phyloP scores from a whole-genome alignment of 2,113 vertebrate species.

The Phylloscopus trochiloides region DNA sequence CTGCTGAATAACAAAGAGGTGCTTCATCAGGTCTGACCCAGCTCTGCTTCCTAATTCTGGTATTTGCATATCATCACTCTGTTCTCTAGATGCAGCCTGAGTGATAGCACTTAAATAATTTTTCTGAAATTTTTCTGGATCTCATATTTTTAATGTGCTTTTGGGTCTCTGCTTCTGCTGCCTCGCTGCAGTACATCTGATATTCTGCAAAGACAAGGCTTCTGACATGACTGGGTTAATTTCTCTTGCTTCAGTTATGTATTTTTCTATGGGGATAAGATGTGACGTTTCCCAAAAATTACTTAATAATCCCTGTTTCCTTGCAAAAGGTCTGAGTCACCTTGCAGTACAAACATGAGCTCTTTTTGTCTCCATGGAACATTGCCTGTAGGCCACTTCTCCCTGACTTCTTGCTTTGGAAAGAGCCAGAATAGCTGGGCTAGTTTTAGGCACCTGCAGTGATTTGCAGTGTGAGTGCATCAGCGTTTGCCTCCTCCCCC shows the following conservation, averaged over 20 bases:
- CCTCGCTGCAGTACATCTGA: not conserved
- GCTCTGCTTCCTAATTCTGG: not conserved
- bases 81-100: not conserved
- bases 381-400: not conserved
- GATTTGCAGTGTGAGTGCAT: not conserved
- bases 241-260: not conserved
- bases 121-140: not conserved
- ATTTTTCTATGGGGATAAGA: not conserved
- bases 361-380: not conserved
- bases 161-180: not conserved
- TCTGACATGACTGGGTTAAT: not conserved
- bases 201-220: fast-evolving
- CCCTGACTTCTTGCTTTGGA: not conserved
- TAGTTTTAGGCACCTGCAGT: not conserved
- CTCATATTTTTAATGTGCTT: not conserved
- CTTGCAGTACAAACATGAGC: not conserved
- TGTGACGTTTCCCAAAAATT: not conserved
- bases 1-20: not conserved
- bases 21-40: not conserved
- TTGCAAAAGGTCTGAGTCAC: not conserved
- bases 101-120: not conserved
- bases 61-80: not conserved
- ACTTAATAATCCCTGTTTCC: not conserved
- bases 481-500: not conserved
- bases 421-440: not conserved